Base-by-base conservation (phyloP, 1,140 invertebrate species). In the Drosophila serrata region DNA sequence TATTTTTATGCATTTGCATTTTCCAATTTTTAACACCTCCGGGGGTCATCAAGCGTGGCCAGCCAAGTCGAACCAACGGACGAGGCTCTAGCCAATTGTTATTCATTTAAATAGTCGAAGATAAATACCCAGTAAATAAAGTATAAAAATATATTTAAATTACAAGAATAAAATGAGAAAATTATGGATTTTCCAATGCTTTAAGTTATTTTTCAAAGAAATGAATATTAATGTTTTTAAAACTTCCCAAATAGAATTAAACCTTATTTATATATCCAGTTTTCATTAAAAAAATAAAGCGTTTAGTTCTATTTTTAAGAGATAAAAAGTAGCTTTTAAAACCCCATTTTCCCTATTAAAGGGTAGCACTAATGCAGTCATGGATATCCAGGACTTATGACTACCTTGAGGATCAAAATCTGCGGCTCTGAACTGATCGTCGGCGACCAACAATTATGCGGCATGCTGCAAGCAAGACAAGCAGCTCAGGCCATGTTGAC, bases 1-100 rank as follows among this genome's bases (percentile, higher is more conserved):
- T 91, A 91, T 91, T 75, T 92, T 91, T 90, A 87, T 81, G 80
- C 68, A 91, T 92, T 92, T 91, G 73, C 91, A 92, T 92, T 91
- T 86, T 81, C 81, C 91, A 86, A 92, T 91, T 81, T 82, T 90
- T 82, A 90, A 87, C 87, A 92, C 87, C 91, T 91, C 77, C 82
- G 82, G 91, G 84, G 91, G 81, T 92, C 86, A 92, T 92, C 90
- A 85, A 86, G 79, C 79, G 62, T 79, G 58, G 79, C 64, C 61
- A 59, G 57, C 51, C 51, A 57, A 57, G 35, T 33, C 58, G 37
- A 55, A 70, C 19, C 22, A 33, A 35, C 51, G 51, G 51, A 55
- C 37, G 40, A 39, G 35, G n/a, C 9, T 48, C 84, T 79, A 79
- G 75, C 60, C 74, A 72, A 72, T 80, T 79, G 77, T 82, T 91